Base-by-base conservation (phyloP, 2,888 invertebrate genomes). In the Deilephila elpenor region DNA sequence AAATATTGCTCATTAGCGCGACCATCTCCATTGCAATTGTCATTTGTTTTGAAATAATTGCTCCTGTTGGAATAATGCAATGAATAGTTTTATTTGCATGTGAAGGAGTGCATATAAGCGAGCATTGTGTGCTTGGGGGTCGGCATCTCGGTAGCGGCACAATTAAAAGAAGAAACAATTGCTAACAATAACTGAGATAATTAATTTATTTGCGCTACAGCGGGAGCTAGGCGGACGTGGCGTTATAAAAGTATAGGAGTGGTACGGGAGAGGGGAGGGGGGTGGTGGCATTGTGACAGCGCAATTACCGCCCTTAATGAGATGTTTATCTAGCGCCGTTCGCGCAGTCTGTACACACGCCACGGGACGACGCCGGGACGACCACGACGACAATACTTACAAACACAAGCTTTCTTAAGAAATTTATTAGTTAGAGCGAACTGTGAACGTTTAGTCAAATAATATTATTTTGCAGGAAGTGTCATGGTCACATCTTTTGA, bases 271-370 rank as follows among this genome's bases (percentile, higher is more conserved):
- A 5, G 5, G 11, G 44, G 1, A 0, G 44, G 4, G 44, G 44
- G 19, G n/a, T n/a, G 19, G 19, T 5, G n/a, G 5, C 56, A 56
- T 56, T 56, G 56, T 56, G 19, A n/a, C 56, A n/a, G 19, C 56
- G 56, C 56, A 56, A 56, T 56, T 56, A 56, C 56, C n/a, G 56
- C 56, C 56, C 56, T 56, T 56, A 56, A 56, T 56, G 56, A 56
- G 56, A 56, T 56, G 56, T 56, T 56, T 56, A 56, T 56, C 56
- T n/a, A 56, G n/a, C 56, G 44, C 44, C 44, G 56, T 56, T n/a
- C 56, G 17, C 56, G 56, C 56, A 56, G 56, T n/a, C n/a, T 7
- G 1, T 6, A 56, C 56, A 56, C n/a, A 56, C 19, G 56, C 19
- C 56, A n/a, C 56, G 56, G 14, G 44, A 44, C 44, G 44, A 56